Evolutionary conservation across 2,797 vertebrate genomes (phyloP).

Genomic region (Falco novaeseelandiae): DNA sequence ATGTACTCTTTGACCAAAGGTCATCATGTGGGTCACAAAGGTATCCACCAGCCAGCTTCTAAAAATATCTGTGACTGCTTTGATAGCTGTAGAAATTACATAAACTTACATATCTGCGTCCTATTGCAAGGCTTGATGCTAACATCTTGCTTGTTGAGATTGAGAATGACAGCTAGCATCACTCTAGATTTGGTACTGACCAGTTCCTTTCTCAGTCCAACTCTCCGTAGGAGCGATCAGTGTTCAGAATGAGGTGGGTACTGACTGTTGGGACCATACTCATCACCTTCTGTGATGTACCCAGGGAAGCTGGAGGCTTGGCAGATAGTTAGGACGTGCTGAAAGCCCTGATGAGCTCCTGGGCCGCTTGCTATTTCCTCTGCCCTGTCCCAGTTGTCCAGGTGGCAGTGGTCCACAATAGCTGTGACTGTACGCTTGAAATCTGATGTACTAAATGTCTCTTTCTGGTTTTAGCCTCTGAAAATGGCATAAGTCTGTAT

Average conservation of each 20-base stretch:
- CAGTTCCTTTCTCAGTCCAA: not conserved
- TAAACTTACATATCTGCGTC: not conserved
- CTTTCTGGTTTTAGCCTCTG: not conserved
- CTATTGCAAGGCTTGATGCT: not conserved
- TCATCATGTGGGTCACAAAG: not conserved
- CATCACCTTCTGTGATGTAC: not conserved
- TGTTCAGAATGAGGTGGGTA: not conserved
- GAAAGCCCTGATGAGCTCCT: not conserved
- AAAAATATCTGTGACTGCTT: not conserved
- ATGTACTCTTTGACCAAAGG: conserved; percentile 1
- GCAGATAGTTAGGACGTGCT: not conserved
- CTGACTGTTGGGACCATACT: not conserved
- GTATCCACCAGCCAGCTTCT: not conserved
- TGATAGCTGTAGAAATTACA: not conserved
- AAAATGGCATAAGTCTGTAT: not conserved
- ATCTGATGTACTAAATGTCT: not conserved
- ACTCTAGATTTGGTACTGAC: not conserved
- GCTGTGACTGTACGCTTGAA: not conserved
- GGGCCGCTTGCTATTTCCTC: not conserved
- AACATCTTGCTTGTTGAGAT: not conserved
- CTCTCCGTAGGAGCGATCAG: not conserved
- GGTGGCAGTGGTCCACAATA: not conserved
- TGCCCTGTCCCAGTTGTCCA: not conserved
- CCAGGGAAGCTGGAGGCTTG: not conserved
- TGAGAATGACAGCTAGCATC: not conserved